These are phyloP conservation scores for Bucco capensis DNA, from an alignment of 2,113 vertebrate species.

Conservation along the genomic window DNA sequence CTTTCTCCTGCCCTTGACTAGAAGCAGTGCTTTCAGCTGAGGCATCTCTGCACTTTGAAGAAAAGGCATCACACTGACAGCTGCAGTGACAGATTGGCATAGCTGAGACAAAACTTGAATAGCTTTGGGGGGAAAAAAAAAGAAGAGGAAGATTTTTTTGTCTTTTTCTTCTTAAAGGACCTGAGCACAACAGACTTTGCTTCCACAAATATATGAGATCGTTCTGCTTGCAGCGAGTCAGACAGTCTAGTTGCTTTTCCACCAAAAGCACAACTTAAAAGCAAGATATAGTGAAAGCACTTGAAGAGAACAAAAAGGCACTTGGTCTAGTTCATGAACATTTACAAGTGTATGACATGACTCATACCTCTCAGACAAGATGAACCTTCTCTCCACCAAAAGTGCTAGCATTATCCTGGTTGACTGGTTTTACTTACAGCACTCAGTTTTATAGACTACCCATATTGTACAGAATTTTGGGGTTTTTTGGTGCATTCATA, in stretches of 20 bases:
- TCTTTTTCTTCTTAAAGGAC: background rate
- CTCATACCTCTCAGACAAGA: background rate
- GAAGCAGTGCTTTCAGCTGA: constrained; percentile 10
- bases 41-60: background rate
- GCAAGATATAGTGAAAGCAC: background rate
- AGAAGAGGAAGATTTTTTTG: background rate
- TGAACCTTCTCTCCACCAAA: background rate
- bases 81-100: constrained; percentile 41
- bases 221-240: background rate
- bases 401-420: background rate
- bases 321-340: background rate
- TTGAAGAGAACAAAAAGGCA: background rate
- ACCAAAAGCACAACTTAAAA: background rate
- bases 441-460: background rate
- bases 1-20: background rate
- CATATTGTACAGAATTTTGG: background rate
- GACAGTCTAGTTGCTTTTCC: background rate
- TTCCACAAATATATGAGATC: background rate
- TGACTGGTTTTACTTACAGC: background rate
- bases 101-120: constrained; percentile 18
- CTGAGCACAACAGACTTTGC: background rate
- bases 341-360: background rate
- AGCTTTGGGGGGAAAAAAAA: background rate
- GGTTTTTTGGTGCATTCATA: background rate
- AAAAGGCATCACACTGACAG: constrained; percentile 33